Conservation (phyloP, 35 echinoderm and acorn worm species). For the Chiridota heheva region DNA sequence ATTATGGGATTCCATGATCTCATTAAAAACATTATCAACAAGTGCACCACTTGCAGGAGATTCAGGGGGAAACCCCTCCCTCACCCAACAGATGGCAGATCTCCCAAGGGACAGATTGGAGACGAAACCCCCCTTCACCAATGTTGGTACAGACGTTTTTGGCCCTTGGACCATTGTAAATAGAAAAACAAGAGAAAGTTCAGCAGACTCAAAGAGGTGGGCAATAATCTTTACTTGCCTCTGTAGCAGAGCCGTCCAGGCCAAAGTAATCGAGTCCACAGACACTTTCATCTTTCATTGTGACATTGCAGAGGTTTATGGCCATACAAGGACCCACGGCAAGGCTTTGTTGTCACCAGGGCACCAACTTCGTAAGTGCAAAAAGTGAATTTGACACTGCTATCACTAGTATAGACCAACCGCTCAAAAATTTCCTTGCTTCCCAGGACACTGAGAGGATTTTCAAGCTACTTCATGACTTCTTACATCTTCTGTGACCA, state of each 20-base stretch:
- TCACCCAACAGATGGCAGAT: slow-evolving; percentile 63
- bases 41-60: slow-evolving; percentile 33
- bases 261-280: slow-evolving; percentile 24
- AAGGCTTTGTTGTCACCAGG: slow-evolving; percentile 35
- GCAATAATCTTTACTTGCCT: slow-evolving; percentile 54
- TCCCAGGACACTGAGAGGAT: slow-evolving; percentile 2
- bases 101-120: slow-evolving; percentile 41
- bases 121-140: slow-evolving; percentile 36
- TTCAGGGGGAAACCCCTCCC: not conserved
- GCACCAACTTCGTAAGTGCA: slow-evolving; percentile 40
- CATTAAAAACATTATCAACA: slow-evolving; percentile 15
- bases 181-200: slow-evolving; percentile 40
- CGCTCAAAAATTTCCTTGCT: not conserved
- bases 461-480: slow-evolving; percentile 47
- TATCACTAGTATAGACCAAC: not conserved
- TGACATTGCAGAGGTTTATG: not conserved
- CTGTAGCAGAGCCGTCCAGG: slow-evolving; percentile 27
- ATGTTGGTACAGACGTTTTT: slow-evolving; percentile 49
- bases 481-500: no score
- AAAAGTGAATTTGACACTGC: not conserved
- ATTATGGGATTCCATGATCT: slow-evolving; percentile 6
- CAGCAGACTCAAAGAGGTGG: slow-evolving; percentile 57
- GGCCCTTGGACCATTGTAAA: slow-evolving; percentile 42
- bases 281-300: slow-evolving; percentile 30
- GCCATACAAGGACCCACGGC: slow-evolving; percentile 14